A percentile compares a stretch with the other conserved stretches of the same genome.
phyloP scores from a whole-genome alignment of 1,140 invertebrate species.

The Rhopalosiphum maidis region DNA sequence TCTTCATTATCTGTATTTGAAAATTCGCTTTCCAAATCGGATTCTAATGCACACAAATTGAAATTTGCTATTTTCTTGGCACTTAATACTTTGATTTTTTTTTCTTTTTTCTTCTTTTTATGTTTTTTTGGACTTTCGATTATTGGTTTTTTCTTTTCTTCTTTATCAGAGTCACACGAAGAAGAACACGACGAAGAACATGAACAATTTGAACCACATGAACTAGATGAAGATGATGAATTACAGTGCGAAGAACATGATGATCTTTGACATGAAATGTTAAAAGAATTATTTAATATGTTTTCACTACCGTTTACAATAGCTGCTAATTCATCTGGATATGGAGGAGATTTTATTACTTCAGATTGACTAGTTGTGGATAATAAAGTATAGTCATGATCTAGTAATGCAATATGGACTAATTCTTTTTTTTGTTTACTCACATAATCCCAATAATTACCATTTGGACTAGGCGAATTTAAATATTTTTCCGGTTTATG shows the following conservation, averaged over 20 bases:
- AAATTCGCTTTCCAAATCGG: slow-evolving; percentile 51
- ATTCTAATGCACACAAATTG: slow-evolving; percentile 48
- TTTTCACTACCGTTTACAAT: slow-evolving; percentile 28
- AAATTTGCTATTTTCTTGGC: slow-evolving; percentile 51
- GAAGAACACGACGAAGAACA: slow-evolving; percentile 49
- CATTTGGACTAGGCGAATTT: slow-evolving; percentile 20
- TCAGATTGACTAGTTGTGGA: slow-evolving; percentile 48
- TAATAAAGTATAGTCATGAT: slow-evolving; percentile 18
- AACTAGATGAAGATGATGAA: slow-evolving; percentile 52
- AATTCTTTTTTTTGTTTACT: slow-evolving; percentile 45
- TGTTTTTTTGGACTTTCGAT: slow-evolving; percentile 55
- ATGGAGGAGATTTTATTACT: slow-evolving; percentile 62
- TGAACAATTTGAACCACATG: slow-evolving; percentile 52
- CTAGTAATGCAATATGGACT: slow-evolving; percentile 1
- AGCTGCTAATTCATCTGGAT: slow-evolving; percentile 70
- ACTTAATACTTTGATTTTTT: slow-evolving; percentile 50
- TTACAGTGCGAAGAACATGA: slow-evolving; percentile 55
- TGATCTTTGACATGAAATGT: slow-evolving; percentile 18
- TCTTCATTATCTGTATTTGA: slow-evolving; percentile 51
- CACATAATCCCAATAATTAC: slow-evolving; percentile 38
- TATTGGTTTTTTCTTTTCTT: slow-evolving; percentile 23
- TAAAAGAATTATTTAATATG: slow-evolving; percentile 40
- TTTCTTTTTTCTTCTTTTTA: slow-evolving; percentile 45
- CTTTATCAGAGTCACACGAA: slow-evolving; percentile 39
- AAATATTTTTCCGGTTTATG: slow-evolving; percentile 41